phyloP scores from a whole-genome alignment of 2,113 vertebrate species.

The Brachyhypopomus occidentalis region DNA sequence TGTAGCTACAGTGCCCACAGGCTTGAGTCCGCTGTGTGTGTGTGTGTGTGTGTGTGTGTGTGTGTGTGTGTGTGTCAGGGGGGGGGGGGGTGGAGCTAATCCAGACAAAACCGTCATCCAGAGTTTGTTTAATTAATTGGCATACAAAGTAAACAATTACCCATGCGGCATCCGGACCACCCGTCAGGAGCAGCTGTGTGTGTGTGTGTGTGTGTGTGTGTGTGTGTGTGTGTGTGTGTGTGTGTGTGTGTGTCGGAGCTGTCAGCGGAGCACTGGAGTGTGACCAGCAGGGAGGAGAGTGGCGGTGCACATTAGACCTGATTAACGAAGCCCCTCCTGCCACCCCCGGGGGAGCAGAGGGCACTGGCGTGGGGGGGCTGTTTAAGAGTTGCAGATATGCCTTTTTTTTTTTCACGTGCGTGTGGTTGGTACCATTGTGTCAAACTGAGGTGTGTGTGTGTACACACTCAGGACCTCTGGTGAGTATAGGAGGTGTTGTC shows the following conservation, averaged over 20 bases:
- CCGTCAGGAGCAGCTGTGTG: conserved; percentile 69
- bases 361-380: conserved; percentile 5
- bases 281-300: conserved; percentile 46
- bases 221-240: conserved; percentile 11
- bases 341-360: conserved; percentile 31
- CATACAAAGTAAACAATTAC: conserved; percentile 60
- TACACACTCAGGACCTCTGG: too few relatives aligned
- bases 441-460: neutral
- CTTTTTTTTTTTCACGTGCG: too few relatives aligned
- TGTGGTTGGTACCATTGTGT: neutral
- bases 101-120: conserved; percentile 65
- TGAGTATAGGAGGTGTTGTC: neutral
- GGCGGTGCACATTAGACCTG: conserved; percentile 64
- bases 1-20: too few relatives aligned
- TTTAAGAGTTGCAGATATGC: neutral
- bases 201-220: conserved; percentile 33
- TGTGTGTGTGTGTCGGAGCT: conserved; percentile 58
- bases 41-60: too few relatives aligned
- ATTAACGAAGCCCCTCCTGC: conserved; percentile 71
- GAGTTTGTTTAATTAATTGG: conserved; percentile 71
- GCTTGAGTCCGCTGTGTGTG: too few relatives aligned
- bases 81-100: conserved; percentile 56
- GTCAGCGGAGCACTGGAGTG: conserved; percentile 66
- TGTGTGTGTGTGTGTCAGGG: conserved; percentile 9
- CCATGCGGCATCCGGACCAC: conserved; percentile 58